phyloP scores from a whole-genome alignment of 2,888 invertebrate genomes.

The Pseudoips prasinana region DNA sequence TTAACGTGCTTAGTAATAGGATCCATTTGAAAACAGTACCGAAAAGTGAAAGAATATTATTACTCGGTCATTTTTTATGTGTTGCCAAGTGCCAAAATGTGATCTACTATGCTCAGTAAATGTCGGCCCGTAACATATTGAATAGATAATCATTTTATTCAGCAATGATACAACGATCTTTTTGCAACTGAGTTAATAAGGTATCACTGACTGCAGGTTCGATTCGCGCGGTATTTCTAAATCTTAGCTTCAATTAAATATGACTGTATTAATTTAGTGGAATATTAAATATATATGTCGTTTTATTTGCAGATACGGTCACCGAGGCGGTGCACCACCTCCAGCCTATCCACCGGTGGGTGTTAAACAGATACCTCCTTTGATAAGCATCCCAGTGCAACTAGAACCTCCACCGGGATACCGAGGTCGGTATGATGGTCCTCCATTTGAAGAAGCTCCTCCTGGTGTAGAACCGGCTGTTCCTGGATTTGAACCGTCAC shows the following conservation, averaged over 20 bases:
- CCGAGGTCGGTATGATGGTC: constrained; percentile 66
- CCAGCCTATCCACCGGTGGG: constrained; percentile 59
- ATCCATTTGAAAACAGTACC: too few relatives aligned
- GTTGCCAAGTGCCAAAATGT: too few relatives aligned
- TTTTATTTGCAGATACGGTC: constrained; percentile 62
- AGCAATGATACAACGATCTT: too few relatives aligned
- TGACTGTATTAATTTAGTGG: background rate
- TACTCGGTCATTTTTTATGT: too few relatives aligned
- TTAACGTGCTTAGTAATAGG: too few relatives aligned
- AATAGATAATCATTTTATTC: too few relatives aligned
- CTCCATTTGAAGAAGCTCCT: constrained; percentile 81
- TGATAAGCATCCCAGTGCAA: constrained; percentile 51
- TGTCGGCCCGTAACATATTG: too few relatives aligned
- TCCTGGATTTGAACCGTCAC: constrained; percentile 83
- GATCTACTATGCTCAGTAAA: too few relatives aligned
- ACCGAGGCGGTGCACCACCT: constrained; percentile 60
- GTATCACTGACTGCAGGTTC: constrained; percentile 48
- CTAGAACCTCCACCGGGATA: constrained; percentile 61
- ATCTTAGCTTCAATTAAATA: background rate
- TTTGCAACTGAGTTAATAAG: too few relatives aligned
- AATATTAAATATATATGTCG: background rate
- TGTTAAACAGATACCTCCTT: constrained; percentile 56
- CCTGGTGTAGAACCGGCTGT: constrained; percentile 84
- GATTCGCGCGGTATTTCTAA: constrained; percentile 45
- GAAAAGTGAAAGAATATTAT: too few relatives aligned